phyloP scores from a whole-genome alignment of 2,888 invertebrate species.

The Trypoxylon attenuatum region DNA sequence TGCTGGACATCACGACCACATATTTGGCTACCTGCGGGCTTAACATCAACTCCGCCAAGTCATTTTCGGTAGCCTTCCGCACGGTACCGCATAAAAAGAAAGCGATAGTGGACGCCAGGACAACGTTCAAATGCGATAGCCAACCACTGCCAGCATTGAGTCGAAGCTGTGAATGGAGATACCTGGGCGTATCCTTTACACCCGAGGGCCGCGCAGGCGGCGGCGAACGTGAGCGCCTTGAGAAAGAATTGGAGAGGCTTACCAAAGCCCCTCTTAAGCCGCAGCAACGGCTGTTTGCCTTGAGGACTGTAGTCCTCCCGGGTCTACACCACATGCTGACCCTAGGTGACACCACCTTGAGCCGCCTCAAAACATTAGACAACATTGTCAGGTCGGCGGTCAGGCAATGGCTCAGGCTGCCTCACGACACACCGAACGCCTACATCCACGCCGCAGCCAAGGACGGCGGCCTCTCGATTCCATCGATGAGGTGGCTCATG shows the following conservation, averaged over 20 bases:
- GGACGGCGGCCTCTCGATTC: too few relatives aligned
- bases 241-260: background rate
- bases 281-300: slow-evolving; percentile 32
- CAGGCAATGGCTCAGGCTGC: too few relatives aligned
- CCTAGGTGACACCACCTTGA: slow-evolving; percentile 55
- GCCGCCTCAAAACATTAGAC: slow-evolving; percentile 62
- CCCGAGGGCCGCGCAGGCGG: slow-evolving; percentile 1
- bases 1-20: background rate
- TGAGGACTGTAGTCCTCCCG: slow-evolving; percentile 16
- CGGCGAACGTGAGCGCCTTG: background rate
- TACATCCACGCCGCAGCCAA: too few relatives aligned
- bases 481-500: too few relatives aligned
- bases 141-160: background rate
- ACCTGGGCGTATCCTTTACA: slow-evolving; percentile 28
- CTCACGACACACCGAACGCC: too few relatives aligned
- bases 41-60: slow-evolving; percentile 16
- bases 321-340: slow-evolving; percentile 65
- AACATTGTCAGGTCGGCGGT: slow-evolving; percentile 55
- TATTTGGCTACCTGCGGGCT: slow-evolving; percentile 22
- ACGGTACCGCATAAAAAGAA: slow-evolving; percentile 36
- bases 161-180: slow-evolving; percentile 18
- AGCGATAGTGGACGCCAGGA: slow-evolving; percentile 7
- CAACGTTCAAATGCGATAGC: background rate
- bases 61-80: slow-evolving; percentile 12
- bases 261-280: too few relatives aligned